Conservation (phyloP, 64 coral and sea anemone species). For the Actinia tenebrosa region DNA sequence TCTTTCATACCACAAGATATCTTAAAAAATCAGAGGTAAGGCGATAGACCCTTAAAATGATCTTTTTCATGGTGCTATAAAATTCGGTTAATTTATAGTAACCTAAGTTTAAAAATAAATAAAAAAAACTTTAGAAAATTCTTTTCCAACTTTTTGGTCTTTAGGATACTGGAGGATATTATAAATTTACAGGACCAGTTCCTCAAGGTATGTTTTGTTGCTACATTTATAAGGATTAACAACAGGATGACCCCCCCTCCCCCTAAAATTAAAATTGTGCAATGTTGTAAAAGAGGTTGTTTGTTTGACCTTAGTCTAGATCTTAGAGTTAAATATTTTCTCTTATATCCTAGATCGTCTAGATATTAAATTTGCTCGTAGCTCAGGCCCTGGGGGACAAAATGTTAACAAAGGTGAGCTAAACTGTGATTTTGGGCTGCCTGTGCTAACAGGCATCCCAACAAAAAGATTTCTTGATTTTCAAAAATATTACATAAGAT, state of each 20-base stretch:
- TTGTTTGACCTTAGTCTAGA: not conserved
- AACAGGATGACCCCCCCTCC: not conserved
- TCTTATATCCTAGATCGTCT: slow-evolving; percentile 43
- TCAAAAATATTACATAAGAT: too few relatives aligned
- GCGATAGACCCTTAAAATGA: not conserved
- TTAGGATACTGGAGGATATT: not conserved
- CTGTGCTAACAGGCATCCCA: not conserved
- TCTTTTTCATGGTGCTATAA: not conserved
- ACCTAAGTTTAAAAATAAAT: not conserved
- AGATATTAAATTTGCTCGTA: slow-evolving; percentile 85
- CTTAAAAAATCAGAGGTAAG: not conserved
- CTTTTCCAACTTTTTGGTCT: not conserved
- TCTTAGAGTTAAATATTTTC: not conserved
- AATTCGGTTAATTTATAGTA: too few relatives aligned
- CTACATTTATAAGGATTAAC: not conserved
- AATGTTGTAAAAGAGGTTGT: not conserved
- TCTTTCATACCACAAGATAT: not conserved
- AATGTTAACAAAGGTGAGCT: slow-evolving; percentile 94
- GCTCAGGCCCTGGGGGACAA: slow-evolving; percentile 95
- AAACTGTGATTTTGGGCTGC: not conserved
- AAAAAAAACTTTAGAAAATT: not conserved
- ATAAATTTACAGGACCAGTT: slow-evolving; percentile 4
- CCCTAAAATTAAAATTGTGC: not conserved
- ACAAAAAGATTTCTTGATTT: not conserved
- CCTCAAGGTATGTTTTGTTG: slow-evolving; percentile 17